These are phyloP conservation scores for Pantelozetes paolii DNA, from an alignment of 2,888 invertebrate species.

Conservation along the genomic window DNA sequence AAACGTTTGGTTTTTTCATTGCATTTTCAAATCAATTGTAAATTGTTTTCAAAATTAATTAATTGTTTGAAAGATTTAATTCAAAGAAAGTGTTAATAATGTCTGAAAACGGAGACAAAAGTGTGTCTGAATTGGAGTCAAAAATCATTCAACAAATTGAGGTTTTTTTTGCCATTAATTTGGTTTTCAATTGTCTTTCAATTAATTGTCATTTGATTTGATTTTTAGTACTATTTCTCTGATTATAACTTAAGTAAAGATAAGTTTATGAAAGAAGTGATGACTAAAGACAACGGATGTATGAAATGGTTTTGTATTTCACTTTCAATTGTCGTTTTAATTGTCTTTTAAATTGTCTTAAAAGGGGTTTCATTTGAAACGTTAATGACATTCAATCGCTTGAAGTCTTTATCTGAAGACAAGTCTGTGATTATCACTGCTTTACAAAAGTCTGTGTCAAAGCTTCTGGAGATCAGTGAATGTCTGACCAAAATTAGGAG, in stretches of 20 bases:
- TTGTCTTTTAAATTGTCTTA: constrained; percentile 43
- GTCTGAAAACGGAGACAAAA: background rate
- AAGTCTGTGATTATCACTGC: constrained; percentile 67
- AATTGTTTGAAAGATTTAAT: background rate
- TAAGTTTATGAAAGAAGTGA: constrained; percentile 83
- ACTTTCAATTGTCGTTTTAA: constrained; percentile 41
- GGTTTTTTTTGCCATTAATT: constrained; percentile 10
- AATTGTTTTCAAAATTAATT: background rate
- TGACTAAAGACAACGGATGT: constrained; percentile 72
- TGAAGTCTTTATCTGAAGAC: constrained; percentile 65
- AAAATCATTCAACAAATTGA: constrained; percentile 38
- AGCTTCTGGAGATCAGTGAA: constrained; percentile 69
- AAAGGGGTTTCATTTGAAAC: constrained; percentile 73
- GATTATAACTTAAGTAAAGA: constrained; percentile 87
- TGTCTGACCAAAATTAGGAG: constrained; percentile 69
- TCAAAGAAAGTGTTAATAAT: background rate
- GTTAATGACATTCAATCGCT: constrained; percentile 80
- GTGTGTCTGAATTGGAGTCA: constrained; percentile 48
- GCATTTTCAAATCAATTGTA: background rate
- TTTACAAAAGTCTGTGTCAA: constrained; percentile 67
- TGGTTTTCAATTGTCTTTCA: background rate
- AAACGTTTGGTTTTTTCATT: background rate
- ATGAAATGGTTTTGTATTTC: constrained; percentile 47
- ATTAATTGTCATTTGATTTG: constrained; percentile 1
- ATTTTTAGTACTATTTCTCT: constrained; percentile 69